phyloP scores from a whole-genome alignment of 2,113 vertebrate species.

The Laticauda colubrina region DNA sequence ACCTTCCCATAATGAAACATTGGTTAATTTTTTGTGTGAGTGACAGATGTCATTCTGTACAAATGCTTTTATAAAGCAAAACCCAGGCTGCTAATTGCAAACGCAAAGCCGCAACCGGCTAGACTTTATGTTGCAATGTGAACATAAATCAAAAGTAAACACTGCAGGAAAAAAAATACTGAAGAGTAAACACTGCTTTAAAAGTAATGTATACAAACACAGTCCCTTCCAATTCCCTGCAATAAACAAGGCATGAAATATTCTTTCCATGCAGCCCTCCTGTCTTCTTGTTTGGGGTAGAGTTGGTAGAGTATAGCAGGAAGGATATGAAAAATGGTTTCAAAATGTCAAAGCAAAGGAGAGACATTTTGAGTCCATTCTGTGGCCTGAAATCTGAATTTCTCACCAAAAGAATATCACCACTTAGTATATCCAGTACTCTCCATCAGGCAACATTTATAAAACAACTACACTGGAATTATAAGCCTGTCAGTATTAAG shows the following conservation, averaged over 20 bases:
- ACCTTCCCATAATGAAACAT: not conserved
- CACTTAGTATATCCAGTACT: not conserved
- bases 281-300: not conserved
- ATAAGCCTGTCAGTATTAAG: not conserved
- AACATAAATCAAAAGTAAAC: not conserved
- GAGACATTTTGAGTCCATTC: not conserved
- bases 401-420: not conserved
- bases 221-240: not conserved
- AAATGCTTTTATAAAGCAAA: not conserved
- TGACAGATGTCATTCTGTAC: not conserved
- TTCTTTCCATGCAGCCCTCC: not conserved
- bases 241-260: not conserved
- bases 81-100: not conserved
- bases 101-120: not conserved
- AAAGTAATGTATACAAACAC: not conserved
- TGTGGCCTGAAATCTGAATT: not conserved
- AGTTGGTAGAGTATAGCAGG: not conserved
- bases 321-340: not conserved
- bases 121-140: not conserved
- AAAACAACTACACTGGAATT: not conserved
- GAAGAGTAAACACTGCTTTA: not conserved
- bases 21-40: not conserved
- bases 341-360: not conserved
- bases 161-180: not conserved
- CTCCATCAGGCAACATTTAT: not conserved